phyloP scores from a whole-genome alignment of 2,797 vertebrate species.

The Hypotaenidia philippensis region DNA sequence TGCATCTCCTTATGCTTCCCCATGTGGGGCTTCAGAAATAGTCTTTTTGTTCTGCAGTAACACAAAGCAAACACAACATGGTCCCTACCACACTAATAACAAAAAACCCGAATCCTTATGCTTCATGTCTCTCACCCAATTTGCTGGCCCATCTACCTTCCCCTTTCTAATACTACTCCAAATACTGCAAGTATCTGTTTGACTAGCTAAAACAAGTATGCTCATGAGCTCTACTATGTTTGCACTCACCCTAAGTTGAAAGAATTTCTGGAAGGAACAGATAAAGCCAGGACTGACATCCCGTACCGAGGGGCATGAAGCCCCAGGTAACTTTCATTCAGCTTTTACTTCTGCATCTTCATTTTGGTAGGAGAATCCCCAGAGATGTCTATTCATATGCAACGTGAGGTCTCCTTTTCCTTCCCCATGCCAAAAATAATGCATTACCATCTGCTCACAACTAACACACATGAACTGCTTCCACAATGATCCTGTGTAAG shows the following conservation, averaged over 20 bases:
- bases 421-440: slow-evolving; percentile 53
- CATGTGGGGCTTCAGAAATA: background rate
- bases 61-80: background rate
- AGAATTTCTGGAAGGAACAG: background rate
- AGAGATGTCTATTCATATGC: slow-evolving; percentile 62
- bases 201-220: background rate
- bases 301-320: background rate
- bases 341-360: background rate
- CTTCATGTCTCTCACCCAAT: background rate
- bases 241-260: background rate
- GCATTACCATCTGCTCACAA: slow-evolving; percentile 61
- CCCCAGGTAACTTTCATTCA: background rate
- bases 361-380: background rate
- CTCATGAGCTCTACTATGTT: background rate
- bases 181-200: background rate
- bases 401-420: slow-evolving; percentile 43
- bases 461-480: slow-evolving; percentile 52
- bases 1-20: background rate
- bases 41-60: background rate
- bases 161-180: background rate
- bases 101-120: background rate
- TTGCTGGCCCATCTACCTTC: background rate
- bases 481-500: slow-evolving; percentile 24
- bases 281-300: background rate
- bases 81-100: background rate